Evolutionary conservation across 2,797 vertebrate species (phyloP).

Genomic region (Gephyroberyx darwinii): DNA sequence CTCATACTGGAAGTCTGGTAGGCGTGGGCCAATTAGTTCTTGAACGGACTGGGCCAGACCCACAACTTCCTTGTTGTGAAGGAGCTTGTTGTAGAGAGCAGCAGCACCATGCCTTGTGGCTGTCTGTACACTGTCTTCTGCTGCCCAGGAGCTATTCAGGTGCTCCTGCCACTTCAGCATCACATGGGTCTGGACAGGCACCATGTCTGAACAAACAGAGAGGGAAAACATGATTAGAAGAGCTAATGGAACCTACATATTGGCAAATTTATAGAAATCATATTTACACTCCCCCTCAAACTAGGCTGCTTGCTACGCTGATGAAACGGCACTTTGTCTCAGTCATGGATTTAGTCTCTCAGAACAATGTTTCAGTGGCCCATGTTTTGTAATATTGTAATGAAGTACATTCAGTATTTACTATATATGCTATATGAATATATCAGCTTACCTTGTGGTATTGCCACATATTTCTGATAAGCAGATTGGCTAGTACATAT

Average conservation of each 20-base stretch:
- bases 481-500: conserved; percentile 35
- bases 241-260: not conserved
- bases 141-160: conserved; percentile 86
- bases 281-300: not conserved
- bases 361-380: conserved; percentile 22
- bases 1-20: conserved; percentile 87
- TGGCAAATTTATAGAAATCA: conserved; percentile 20
- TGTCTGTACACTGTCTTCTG: conserved; percentile 79
- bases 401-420: conserved; percentile 40
- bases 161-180: conserved; percentile 89
- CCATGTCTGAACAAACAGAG: conserved; percentile 79
- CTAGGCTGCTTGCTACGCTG: conserved; percentile 14
- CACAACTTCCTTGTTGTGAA: conserved; percentile 84
- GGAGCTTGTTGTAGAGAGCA: conserved; percentile 81
- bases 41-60: conserved; percentile 84
- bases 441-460: conserved; percentile 41
- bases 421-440: conserved; percentile 25
- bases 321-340: conserved; percentile 22
- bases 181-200: conserved; percentile 85
- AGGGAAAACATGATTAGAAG: not conserved
- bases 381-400: conserved; percentile 6
- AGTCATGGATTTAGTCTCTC: conserved; percentile 20
- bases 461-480: conserved; percentile 44
- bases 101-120: conserved; percentile 77
- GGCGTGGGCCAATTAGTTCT: conserved; percentile 82